Percentiles rank a stretch among this genome's conserved stretches.
Conservation (phyloP, 2,113 vertebrate genomes). For the Oxyura jamaicensis region DNA sequence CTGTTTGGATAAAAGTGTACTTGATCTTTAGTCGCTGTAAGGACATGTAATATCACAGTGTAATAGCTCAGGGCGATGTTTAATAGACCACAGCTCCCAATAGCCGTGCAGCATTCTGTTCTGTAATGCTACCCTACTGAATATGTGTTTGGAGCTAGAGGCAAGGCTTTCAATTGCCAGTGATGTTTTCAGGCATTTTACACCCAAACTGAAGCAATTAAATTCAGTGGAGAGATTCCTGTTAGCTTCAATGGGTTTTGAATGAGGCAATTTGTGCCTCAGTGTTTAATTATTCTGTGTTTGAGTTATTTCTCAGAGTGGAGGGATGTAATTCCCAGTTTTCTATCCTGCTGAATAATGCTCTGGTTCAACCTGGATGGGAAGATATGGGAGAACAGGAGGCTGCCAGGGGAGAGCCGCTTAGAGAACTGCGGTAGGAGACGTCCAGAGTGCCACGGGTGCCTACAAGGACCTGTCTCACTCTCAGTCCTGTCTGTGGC, state of each 20-base stretch:
- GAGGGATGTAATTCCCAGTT: background rate
- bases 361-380: background rate
- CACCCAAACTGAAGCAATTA: background rate
- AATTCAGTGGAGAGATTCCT: background rate
- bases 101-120: background rate
- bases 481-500: background rate
- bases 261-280: background rate
- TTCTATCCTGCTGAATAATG: background rate
- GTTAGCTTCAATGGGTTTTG: background rate
- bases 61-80: background rate
- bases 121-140: background rate
- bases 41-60: background rate
- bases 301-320: background rate
- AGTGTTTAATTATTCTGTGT: background rate
- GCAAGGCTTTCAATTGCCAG: background rate
- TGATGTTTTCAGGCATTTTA: background rate
- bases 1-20: background rate
- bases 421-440: background rate
- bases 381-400: fast-evolving
- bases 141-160: background rate
- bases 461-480: background rate
- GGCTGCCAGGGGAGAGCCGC: background rate
- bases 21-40: background rate
- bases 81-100: fast-evolving
- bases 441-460: background rate